Evolutionary conservation across 2,888 invertebrate species (phyloP), one percentile per base, ranked within the genome.

Genomic region (Odiellus spinosus): DNA sequence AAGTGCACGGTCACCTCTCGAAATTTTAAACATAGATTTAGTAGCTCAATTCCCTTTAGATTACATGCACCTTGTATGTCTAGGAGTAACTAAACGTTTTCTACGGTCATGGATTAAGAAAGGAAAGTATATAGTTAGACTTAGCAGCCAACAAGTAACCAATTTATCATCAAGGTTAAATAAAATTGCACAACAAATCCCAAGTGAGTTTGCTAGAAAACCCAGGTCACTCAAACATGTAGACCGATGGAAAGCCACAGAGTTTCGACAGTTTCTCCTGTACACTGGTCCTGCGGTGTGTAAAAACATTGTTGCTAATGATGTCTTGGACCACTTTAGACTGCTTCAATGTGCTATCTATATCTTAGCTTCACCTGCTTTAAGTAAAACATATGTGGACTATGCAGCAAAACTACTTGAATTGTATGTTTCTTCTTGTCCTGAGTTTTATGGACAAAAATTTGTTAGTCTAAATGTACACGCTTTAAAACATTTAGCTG

Each of bases 11-110:
- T 48, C 51, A 14, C 52, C 56, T 26, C 47, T 55, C 5, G 33
- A 15, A 34, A 38, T 49, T 6, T 21, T 55, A 14, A 15, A 48
- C 17, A 34, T 59, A 42, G 53, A 56, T 2, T 44, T 56, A 49
- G 51, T 59, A n/a, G 26, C 50, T 12, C 50, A 55, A 39, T 56
- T 62, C 51, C 56, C 58, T 10, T 36, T 61, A 8, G 61, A 63
- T 47, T 59, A 58, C 40, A 62, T 63, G 62, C 61, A 63, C 45
- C 51, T 58, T 6, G 56, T 59, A 4, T 60, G 59, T 42, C 43
- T 60, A 11, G 62, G 62, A 44, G 58, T 61, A 4, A 42, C 50
- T 40, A 47, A 47, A 40, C 54, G 55, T 44, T 36, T 56, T n/a
- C 40, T 56, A 10, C 11, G 15, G 10, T 33, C 48, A 11, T 57